phyloP scores from a whole-genome alignment of 2,797 vertebrate genomes.

The Holocentrus rufus region DNA sequence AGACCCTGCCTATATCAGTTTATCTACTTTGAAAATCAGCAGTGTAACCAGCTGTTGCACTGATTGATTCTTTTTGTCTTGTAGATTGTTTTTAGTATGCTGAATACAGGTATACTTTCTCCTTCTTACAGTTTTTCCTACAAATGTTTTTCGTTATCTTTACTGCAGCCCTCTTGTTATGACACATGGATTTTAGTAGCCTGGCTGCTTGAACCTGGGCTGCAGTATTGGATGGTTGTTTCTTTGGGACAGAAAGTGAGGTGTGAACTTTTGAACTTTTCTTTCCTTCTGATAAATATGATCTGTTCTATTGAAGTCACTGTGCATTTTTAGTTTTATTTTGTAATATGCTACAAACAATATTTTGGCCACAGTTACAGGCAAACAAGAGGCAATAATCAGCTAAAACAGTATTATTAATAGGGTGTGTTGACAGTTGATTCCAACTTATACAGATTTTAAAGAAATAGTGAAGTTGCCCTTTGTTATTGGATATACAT shows the following conservation, averaged over 20 bases:
- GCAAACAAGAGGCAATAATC: background rate
- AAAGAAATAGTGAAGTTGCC: background rate
- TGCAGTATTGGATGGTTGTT: constrained; percentile 67
- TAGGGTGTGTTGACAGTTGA: background rate
- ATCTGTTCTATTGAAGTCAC: background rate
- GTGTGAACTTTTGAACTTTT: rapidly evolving
- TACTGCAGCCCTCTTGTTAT: constrained; percentile 75
- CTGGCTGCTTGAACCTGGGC: constrained; percentile 72
- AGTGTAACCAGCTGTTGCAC: background rate
- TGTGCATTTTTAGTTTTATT: background rate
- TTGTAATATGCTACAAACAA: background rate
- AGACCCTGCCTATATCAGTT: background rate
- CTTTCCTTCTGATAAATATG: background rate
- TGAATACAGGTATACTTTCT: background rate
- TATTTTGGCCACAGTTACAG: background rate
- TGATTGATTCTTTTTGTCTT: background rate
- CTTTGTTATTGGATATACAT: background rate
- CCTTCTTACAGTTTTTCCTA: constrained; percentile 35
- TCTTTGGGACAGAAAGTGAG: constrained; percentile 75
- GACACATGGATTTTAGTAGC: constrained; percentile 67
- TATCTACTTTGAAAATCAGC: background rate
- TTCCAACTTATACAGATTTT: background rate
- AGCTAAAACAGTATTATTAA: background rate
- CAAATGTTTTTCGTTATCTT: constrained; percentile 72
- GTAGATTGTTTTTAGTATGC: background rate